Evolutionary conservation across 1,140 invertebrate species (phyloP).

Genomic region (Paraescarpia echinospica): DNA sequence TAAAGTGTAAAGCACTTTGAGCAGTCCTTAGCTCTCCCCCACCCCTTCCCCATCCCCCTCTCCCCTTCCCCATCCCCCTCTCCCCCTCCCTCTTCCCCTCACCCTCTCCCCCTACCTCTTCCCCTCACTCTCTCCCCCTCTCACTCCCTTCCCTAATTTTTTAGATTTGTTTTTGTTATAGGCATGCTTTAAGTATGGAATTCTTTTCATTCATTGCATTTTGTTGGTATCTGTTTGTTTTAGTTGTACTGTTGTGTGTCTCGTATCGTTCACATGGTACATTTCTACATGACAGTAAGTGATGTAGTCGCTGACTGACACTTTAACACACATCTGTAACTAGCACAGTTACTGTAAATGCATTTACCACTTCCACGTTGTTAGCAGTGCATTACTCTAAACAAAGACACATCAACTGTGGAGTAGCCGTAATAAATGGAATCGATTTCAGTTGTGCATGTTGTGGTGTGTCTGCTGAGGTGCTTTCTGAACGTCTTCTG

Average conservation of each 20-base stretch:
- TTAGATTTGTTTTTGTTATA: no score
- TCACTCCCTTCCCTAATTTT: no score
- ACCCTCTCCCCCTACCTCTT: no score
- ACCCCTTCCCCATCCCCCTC: no score
- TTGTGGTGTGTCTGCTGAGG: not conserved
- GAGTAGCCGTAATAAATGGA: not conserved
- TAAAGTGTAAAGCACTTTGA: no score
- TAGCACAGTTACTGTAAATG: no score
- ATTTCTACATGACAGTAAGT: not conserved
- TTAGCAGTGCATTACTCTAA: not conserved
- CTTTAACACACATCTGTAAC: not conserved
- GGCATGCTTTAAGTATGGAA: no score
- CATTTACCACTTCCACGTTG: not conserved
- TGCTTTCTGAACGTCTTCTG: not conserved
- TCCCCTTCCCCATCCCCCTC: no score
- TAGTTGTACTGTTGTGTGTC: not conserved
- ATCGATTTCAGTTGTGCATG: slow-evolving; percentile 12
- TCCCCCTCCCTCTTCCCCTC: no score
- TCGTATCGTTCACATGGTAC: not conserved
- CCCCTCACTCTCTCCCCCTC: no score
- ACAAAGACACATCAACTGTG: not conserved
- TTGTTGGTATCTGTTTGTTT: not conserved
- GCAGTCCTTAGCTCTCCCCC: no score
- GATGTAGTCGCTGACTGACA: not conserved
- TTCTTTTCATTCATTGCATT: not conserved